Conservation (phyloP, 92 coral and sea anemone genomes). For the Zoanthus solanderi region DNA sequence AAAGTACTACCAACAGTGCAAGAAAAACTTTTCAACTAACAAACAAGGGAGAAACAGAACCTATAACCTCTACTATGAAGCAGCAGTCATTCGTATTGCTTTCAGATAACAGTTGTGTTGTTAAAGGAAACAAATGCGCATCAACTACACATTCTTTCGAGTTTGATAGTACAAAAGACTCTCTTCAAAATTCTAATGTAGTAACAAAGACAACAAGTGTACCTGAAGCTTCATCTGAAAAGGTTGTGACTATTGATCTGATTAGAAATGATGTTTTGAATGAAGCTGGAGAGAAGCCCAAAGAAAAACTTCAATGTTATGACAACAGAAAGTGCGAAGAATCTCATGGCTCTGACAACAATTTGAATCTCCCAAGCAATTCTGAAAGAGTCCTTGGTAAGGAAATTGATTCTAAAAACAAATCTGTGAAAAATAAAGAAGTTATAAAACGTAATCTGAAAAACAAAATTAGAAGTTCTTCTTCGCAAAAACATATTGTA, state of each 20-base stretch:
- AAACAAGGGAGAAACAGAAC: background rate
- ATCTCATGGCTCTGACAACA: background rate
- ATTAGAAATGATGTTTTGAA: background rate
- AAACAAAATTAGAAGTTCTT: background rate
- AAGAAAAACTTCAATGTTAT: slow-evolving; percentile 51
- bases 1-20: background rate
- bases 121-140: background rate
- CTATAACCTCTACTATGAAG: background rate
- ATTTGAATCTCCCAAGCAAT: background rate
- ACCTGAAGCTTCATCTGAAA: background rate
- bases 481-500: slow-evolving; percentile 23
- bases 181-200: background rate
- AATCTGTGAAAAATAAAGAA: background rate
- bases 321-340: slow-evolving; percentile 28
- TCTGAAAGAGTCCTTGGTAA: background rate
- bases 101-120: background rate
- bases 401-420: background rate
- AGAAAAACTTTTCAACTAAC: background rate
- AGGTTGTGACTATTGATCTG: background rate
- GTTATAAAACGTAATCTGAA: background rate
- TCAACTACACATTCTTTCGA: background rate
- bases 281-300: slow-evolving; percentile 33
- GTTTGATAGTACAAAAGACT: background rate
- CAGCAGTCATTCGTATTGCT: background rate
- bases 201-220: background rate